Conservation (phyloP, 2,888 invertebrate genomes). For the Limenitis camilla region DNA sequence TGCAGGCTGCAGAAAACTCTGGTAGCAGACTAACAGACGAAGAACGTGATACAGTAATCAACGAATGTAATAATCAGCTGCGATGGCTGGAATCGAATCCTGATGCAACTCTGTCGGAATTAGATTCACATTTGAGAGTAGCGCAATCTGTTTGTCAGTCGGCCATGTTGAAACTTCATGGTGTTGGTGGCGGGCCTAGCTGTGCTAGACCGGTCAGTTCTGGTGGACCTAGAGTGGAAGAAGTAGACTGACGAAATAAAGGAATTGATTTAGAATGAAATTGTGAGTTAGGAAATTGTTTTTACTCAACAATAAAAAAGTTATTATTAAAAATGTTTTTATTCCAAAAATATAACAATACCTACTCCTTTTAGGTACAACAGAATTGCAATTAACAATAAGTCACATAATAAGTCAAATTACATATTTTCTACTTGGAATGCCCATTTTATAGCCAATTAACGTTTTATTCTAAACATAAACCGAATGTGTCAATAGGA, state of each 20-base stretch:
- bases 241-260: conserved; percentile 21
- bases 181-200: conserved; percentile 55
- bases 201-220: conserved; percentile 44
- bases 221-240: conserved; percentile 76
- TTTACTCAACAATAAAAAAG: neutral
- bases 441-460: no score
- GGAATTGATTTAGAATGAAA: neutral
- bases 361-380: conserved; percentile 18
- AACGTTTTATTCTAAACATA: no score
- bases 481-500: no score
- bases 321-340: conserved; percentile 28
- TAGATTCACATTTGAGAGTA: conserved; percentile 84
- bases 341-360: conserved; percentile 57
- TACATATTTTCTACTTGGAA: no score
- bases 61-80: conserved; percentile 81
- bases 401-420: no score
- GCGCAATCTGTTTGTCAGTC: conserved; percentile 84
- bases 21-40: conserved; percentile 79
- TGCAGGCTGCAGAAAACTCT: conserved; percentile 78
- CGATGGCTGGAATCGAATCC: conserved; percentile 88
- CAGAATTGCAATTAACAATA: conserved; percentile 4
- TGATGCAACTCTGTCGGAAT: conserved; percentile 84
- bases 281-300: neutral
- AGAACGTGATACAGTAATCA: conserved; percentile 80
- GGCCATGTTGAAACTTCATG: conserved; percentile 88